Base-by-base conservation (phyloP, 2,888 invertebrate species). In the Lomographa bimaculata region DNA sequence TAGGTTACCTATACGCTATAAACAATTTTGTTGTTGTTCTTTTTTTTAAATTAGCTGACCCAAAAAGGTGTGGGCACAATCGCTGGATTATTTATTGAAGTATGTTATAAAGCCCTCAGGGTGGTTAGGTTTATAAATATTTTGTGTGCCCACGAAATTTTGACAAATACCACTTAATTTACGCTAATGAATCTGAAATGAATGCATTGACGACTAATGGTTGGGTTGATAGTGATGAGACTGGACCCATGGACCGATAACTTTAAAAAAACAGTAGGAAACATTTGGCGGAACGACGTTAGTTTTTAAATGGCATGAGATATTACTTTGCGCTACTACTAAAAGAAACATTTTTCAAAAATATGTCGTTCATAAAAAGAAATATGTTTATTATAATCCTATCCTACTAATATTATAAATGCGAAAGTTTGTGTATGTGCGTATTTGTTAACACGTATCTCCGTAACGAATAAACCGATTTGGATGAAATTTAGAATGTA, bases 81-180 rank as follows among this genome's bases (percentile, higher is more conserved):
- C 58, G 52, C 50, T 47, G 45, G 60, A 60, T 72, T 71, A 74
- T 60, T 73, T 79, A 77, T 77, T 66, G 61, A 65, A 58, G 72
- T 67, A 72, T 61, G 48, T 59, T 64, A 66, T 64, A 71, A 75
- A 65, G 57, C 60, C 62, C 65, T 46, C 50, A 43, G 67, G 68
- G 69, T 72, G 73, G 74, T 66, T 61, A 56, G 62, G 71, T 80
- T 79, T 81, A 82, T 79, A 81, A 82, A 83, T 83, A 80, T 84
- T 83, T 83, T 76, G 77, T 75, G 68, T 73, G 62, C 70, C 52
- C 69, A 71, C 70, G 69, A 77, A 75, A 70, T 78, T 83, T 82
- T 83, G 85, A 86, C 84, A 85, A 85, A 87, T 86, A 86, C 81
- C 75, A 81, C 84, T 87, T 86, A 85, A 87, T 87, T 85, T 83